Evolutionary conservation across 2,797 vertebrate genomes (phyloP), one percentile per base, ranked within the genome.

Genomic region (Syncerus caffer): DNA sequence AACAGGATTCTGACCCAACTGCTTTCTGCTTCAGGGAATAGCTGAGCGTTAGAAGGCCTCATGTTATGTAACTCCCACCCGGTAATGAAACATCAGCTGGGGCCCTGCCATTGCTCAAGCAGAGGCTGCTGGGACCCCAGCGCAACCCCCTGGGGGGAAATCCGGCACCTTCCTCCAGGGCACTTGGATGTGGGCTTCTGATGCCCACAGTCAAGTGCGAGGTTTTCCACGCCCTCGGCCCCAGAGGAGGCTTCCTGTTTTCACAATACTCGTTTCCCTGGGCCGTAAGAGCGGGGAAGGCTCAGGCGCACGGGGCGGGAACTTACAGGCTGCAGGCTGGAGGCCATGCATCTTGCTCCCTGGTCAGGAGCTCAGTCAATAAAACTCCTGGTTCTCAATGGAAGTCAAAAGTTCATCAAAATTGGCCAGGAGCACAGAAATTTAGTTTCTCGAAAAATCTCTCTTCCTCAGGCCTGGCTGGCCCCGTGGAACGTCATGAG

Each of bases 291-390:
- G 50, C 0, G 31, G 76, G 27, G 51, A 27, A 27, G 64, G 27
- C 38, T 17, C 4, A 14, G 83, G 29, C 10, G 2, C 1, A 0
- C 0, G 6, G 31, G 47, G 64, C 1, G 57, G 14, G 7, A 58
- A 2, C 31, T 29, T 25, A 14, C 9, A 38, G 67, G 34, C 10
- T 90, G 13, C 15, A 85, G 51, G 67, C 19, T 25, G 82, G 80
- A 67, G 57, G 47, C 45, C 23, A 0, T 17, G 34, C 21, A 7
- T 0, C 11, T 76, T 50, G 29, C 34, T 53, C n/a, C 55, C 60
- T 25, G 38, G 42, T 21, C 58, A 62, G 34, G 51, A 85, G 58
- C 8, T 55, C 31, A 17, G n/a, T 42, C 67, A 78, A 16, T 31
- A 62, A 45, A 93, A 83, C 53, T 4, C 14, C 1, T 17, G n/a